Evolutionary conservation across 2,888 invertebrate species (phyloP).

Genomic region (Sicus ferrugineus): DNA sequence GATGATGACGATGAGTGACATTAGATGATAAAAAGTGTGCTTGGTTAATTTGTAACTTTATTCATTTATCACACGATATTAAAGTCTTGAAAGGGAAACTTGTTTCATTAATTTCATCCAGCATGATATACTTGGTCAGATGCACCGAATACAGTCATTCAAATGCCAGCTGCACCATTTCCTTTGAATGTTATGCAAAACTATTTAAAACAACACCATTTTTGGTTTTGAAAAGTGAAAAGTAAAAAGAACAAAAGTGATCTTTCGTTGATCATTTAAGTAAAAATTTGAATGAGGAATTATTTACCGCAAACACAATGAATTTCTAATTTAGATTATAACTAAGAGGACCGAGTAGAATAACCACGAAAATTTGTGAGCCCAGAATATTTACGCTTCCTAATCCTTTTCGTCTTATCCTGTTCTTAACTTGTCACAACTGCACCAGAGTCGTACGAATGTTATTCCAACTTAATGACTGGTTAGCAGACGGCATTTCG

Average conservation of each 20-base stretch:
- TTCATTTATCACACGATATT: slow-evolving; percentile 12
- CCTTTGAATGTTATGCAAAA: not conserved
- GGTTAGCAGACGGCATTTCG: not conserved
- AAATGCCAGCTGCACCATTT: slow-evolving; percentile 6
- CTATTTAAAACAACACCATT: not conserved
- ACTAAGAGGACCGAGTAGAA: not conserved
- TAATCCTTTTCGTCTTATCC: slow-evolving; percentile 19
- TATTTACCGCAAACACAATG: slow-evolving; percentile 14
- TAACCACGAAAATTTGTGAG: not conserved
- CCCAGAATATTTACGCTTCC: not conserved
- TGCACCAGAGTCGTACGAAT: not conserved
- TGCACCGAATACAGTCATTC: not conserved
- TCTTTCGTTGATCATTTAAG: slow-evolving; percentile 12
- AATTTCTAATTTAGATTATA: slow-evolving; percentile 26
- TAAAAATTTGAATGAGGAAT: not conserved
- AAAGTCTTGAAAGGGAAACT: not conserved
- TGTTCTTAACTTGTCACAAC: slow-evolving; percentile 18
- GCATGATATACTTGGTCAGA: not conserved
- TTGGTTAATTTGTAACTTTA: slow-evolving; percentile 29
- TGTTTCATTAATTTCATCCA: not conserved
- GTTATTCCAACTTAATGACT: not conserved
- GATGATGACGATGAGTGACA: slow-evolving; percentile 17
- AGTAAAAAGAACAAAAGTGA: not conserved
- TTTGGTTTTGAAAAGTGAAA: not conserved
- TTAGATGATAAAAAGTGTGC: slow-evolving; percentile 14